Conservation (phyloP, 2,888 invertebrate species). For the Miltochrista miniata region DNA sequence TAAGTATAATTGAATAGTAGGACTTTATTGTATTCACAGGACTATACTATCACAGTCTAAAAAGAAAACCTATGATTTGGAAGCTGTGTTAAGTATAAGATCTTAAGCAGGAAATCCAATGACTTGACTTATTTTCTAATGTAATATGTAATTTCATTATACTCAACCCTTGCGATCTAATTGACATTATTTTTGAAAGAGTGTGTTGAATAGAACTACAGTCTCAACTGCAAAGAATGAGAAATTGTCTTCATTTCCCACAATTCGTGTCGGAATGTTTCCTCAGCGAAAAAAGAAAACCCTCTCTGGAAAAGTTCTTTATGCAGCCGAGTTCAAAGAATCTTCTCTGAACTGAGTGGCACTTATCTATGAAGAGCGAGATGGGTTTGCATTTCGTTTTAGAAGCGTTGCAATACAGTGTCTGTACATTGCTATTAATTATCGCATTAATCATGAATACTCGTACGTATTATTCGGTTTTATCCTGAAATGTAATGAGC, state of each 20-base stretch:
- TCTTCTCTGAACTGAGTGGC: slow-evolving; percentile 44
- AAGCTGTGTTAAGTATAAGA: too few species aligned
- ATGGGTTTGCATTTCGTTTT: slow-evolving; percentile 34
- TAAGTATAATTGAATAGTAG: slow-evolving; percentile 23
- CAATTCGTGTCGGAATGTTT: slow-evolving; percentile 41
- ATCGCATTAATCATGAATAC: too few species aligned
- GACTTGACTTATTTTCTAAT: too few species aligned
- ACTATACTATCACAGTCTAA: too few species aligned
- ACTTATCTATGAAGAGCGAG: slow-evolving; percentile 45
- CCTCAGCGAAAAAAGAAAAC: slow-evolving; percentile 44
- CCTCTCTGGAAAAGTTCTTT: slow-evolving; percentile 45
- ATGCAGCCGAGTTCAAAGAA: slow-evolving; percentile 55
- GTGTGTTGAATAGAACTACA: slow-evolving; percentile 40
- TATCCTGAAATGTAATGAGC: too few species aligned
- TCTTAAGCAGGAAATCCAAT: too few species aligned
- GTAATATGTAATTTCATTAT: too few species aligned
- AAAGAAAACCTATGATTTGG: too few species aligned
- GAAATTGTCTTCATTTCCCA: slow-evolving; percentile 59
- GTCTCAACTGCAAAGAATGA: slow-evolving; percentile 38
- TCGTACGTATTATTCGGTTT: too few species aligned
- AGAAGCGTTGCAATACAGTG: neutral
- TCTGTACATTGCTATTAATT: too few species aligned
- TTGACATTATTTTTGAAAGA: slow-evolving; percentile 23
- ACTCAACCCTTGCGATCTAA: too few species aligned
- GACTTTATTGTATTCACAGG: too few species aligned